A percentile compares a stretch with the other conserved stretches of the same genome.
Conservation (phyloP, 2,113 vertebrate species). For the Columba livia region DNA sequence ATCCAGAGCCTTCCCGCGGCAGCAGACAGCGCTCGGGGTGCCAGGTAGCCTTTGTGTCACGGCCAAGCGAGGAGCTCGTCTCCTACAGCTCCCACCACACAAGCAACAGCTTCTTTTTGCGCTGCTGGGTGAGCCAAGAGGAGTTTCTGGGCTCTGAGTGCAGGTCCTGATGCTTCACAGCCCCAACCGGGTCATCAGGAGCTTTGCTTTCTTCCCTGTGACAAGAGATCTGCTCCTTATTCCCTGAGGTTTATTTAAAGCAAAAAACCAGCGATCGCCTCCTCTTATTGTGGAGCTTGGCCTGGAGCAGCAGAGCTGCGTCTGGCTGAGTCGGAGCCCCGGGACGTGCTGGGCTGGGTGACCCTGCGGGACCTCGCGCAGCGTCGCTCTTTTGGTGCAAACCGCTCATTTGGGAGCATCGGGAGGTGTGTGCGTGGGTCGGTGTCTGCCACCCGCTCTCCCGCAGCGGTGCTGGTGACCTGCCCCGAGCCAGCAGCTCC, state of each 20-base stretch:
- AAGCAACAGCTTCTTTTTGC: neutral
- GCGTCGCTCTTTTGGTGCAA: neutral
- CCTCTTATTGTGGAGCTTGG: neutral
- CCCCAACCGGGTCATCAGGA: neutral
- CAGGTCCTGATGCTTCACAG: neutral
- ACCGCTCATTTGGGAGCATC: rapidly evolving
- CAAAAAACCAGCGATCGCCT: neutral
- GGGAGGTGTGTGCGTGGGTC: neutral
- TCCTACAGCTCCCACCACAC: rapidly evolving
- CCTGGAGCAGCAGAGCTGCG: neutral
- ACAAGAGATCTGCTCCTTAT: neutral
- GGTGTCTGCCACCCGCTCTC: neutral
- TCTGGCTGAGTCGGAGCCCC: neutral
- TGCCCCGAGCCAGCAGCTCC: neutral
- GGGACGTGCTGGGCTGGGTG: neutral
- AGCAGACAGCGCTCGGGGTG: neutral
- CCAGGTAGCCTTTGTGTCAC: rapidly evolving
- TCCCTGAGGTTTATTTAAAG: neutral
- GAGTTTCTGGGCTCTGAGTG: neutral
- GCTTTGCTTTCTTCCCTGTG: neutral
- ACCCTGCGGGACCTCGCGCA: neutral
- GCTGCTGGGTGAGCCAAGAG: neutral
- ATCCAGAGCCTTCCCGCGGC: neutral
- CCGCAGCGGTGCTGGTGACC: rapidly evolving
- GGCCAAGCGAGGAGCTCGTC: neutral